Evolutionary conservation across 2,113 vertebrate genomes (phyloP).

Genomic region (Labeo catla): DNA sequence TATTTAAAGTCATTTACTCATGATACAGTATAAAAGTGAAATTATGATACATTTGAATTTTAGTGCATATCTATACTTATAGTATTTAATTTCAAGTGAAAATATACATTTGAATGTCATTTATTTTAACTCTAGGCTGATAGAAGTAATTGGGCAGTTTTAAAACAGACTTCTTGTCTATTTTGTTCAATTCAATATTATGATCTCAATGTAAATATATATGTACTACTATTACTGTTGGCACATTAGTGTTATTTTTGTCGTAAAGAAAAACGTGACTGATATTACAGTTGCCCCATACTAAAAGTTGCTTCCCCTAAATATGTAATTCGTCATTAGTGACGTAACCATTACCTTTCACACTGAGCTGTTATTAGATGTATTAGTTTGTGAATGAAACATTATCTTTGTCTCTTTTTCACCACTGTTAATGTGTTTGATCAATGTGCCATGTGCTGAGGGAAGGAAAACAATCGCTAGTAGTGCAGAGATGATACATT

Average conservation of each 20-base stretch:
- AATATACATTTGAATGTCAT: neutral
- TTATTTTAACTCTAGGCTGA: neutral
- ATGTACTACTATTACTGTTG: no score
- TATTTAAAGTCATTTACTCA: no score
- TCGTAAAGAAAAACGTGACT: no score
- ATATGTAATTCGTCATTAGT: no score
- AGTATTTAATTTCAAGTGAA: neutral
- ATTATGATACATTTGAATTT: no score
- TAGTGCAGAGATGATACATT: conserved; percentile 55
- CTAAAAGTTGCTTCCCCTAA: no score
- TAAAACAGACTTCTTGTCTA: neutral
- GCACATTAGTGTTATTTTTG: no score
- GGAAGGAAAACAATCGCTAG: conserved; percentile 49
- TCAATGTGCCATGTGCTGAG: conserved; percentile 42
- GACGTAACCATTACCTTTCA: neutral
- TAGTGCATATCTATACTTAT: no score
- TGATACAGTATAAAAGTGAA: no score
- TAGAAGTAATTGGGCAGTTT: neutral
- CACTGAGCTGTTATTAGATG: conserved; percentile 8
- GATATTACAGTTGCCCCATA: no score
- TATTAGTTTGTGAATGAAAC: conserved; percentile 39
- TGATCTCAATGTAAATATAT: neutral
- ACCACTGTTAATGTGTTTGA: conserved; percentile 32
- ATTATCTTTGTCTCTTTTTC: neutral
- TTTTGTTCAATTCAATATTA: neutral